Base-by-base conservation (phyloP, 2,888 invertebrate genomes). In the Macrosiphum euphorbiae region DNA sequence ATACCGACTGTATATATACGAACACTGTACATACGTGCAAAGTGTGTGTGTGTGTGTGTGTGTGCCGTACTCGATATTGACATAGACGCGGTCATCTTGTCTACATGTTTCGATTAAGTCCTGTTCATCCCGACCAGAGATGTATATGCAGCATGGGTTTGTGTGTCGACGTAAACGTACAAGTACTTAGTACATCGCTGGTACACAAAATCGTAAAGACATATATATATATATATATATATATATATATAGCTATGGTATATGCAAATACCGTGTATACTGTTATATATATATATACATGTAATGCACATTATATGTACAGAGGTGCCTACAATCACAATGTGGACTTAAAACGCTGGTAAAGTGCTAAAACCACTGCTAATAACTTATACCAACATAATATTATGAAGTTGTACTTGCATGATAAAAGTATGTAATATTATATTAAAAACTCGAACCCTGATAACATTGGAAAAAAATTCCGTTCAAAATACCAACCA, bases 41-140 rank as follows among this genome's bases (percentile, higher is more conserved):
- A 13, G 50, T 90, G 52, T 52, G 52, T 52, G 52, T 52, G 52
- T 52, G 52, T 16, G 55, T 55, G 50, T 91, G 47, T 28, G 50
- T 91, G 8, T 24, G 50, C 11, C 58, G 3, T 3, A 24, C 50
- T 35, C 58, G 58, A 55, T 90, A 90, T 90, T 90, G 90, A 78
- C 50, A 90, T 50, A 78, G 84, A 35, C 35, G 88, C 35, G 88
- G 88, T 88, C 52, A 88, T 52, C n/a, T 88, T 88, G 88, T 88
- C 35, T 88, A 35, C 52, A 52, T 52, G 55, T 35, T 88, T 88
- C 24, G 24, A 88, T 52, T 35, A 35, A 52, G 88, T 55, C 35
- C 87, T 20, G 20, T 28, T 78, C 78, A 35, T 78, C 35, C 78
- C 20, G 78, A 78, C 7, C 20, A 78, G 8, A 78, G 1, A n/a